Conservation (phyloP, 2,113 vertebrate species). For the Echinops telfairi region DNA sequence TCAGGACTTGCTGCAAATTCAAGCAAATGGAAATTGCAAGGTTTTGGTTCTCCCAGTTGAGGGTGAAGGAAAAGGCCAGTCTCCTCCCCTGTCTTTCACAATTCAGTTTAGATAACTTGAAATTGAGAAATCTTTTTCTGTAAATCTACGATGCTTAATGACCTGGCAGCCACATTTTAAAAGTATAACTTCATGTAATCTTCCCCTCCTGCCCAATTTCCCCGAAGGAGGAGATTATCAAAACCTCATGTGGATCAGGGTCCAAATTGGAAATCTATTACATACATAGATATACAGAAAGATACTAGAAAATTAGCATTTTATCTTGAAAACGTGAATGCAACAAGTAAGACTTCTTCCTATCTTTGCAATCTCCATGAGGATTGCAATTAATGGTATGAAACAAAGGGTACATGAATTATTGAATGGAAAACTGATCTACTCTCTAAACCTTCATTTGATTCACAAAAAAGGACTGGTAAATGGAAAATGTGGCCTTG, state of each 20-base stretch:
- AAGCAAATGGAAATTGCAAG: too few relatives aligned
- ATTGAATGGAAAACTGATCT: too few relatives aligned
- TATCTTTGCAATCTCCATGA: background rate
- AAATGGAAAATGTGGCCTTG: too few relatives aligned
- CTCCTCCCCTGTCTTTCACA: background rate
- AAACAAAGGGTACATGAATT: too few relatives aligned
- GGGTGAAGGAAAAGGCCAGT: background rate
- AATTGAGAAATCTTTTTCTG: background rate
- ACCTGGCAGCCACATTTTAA: background rate
- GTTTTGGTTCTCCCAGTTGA: background rate
- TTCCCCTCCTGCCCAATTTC: background rate
- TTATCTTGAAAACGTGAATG: background rate
- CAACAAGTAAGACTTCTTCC: background rate
- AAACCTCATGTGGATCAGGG: background rate
- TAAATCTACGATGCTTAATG: background rate
- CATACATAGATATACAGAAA: background rate
- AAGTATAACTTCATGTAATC: background rate
- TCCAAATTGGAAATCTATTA: background rate
- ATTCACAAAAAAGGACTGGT: too few relatives aligned
- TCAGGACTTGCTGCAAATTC: background rate
- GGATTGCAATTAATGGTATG: background rate
- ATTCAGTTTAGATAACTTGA: background rate
- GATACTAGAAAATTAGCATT: background rate
- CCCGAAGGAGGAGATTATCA: background rate
- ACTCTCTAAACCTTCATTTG: too few relatives aligned